Percentiles rank a stretch among this genome's conserved stretches.
phyloP scores from a whole-genome alignment of 2,113 vertebrate species.

The Nothocercus julius region DNA sequence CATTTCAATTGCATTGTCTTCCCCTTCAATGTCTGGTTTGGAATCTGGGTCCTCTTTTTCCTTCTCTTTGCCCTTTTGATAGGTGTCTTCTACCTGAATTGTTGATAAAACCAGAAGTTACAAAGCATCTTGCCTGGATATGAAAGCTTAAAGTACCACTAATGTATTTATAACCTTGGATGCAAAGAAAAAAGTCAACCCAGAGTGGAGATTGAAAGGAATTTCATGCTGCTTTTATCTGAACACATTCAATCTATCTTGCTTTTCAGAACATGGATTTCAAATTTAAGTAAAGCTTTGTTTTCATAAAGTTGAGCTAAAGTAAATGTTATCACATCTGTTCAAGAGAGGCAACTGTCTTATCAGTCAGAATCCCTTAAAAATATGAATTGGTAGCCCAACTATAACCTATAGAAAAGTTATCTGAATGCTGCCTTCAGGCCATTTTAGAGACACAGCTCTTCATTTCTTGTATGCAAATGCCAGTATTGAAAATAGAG shows the following conservation, averaged over 20 bases:
- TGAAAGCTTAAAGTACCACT: not conserved
- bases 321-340: not conserved
- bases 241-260: not conserved
- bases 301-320: not conserved
- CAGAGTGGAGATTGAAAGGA: not conserved
- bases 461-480: not conserved
- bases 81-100: slow-evolving; percentile 90
- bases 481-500: not conserved
- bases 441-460: not conserved
- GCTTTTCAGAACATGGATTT: not conserved
- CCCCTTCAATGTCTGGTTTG: slow-evolving; percentile 87
- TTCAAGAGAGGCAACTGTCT: not conserved
- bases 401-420: not conserved
- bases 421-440: not conserved
- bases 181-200: not conserved
- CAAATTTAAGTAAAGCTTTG: not conserved
- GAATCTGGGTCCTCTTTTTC: slow-evolving; percentile 86
- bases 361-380: not conserved
- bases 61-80: slow-evolving; percentile 89
- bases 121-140: not conserved
- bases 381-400: not conserved
- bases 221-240: not conserved
- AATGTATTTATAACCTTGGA: not conserved
- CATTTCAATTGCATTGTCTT: slow-evolving; percentile 98
- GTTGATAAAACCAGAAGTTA: slow-evolving; percentile 28